Percentiles rank a stretch among this genome's conserved stretches.
Conservation (phyloP, 2,797 vertebrate species). For the Gambusia yucatana region DNA sequence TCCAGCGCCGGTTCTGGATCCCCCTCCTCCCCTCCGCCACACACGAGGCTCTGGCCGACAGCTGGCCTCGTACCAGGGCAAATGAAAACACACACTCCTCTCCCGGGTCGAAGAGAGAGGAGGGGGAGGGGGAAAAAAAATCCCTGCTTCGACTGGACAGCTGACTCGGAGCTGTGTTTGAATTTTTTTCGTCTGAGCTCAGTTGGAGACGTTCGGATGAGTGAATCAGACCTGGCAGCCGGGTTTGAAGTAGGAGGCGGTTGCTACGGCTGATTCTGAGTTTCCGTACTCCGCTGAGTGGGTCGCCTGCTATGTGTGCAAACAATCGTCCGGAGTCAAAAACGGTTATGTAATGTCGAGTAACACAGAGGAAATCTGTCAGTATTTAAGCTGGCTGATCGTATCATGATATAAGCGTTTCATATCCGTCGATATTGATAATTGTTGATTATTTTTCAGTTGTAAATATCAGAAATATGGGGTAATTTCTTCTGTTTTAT, state of each 20-base stretch:
- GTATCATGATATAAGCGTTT: too few species aligned
- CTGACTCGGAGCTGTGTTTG: slow-evolving; percentile 70
- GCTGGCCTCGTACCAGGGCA: slow-evolving; percentile 80
- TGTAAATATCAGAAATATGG: too few species aligned
- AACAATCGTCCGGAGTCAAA: not conserved
- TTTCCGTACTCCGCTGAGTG: not conserved
- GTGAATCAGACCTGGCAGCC: slow-evolving; percentile 1
- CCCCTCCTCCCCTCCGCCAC: slow-evolving; percentile 67
- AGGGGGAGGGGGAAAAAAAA: not conserved
- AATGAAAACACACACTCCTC: slow-evolving; percentile 78
- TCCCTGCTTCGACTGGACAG: slow-evolving; percentile 75
- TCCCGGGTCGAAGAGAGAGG: slow-evolving; percentile 40
- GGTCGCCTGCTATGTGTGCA: not conserved
- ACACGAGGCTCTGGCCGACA: slow-evolving; percentile 80
- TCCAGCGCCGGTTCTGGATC: slow-evolving; percentile 46
- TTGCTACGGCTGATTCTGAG: not conserved
- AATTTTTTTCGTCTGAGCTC: slow-evolving; percentile 66
- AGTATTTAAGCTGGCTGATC: too few species aligned
- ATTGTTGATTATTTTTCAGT: too few species aligned
- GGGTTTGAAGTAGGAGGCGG: not conserved
- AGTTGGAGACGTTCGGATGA: slow-evolving; percentile 57
- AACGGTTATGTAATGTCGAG: too few species aligned
- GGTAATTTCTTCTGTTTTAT: too few species aligned
- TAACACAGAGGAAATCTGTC: not conserved
- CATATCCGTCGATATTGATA: too few species aligned